phyloP scores from a whole-genome alignment of 2,888 invertebrate genomes.

The Drosophila emarginata region DNA sequence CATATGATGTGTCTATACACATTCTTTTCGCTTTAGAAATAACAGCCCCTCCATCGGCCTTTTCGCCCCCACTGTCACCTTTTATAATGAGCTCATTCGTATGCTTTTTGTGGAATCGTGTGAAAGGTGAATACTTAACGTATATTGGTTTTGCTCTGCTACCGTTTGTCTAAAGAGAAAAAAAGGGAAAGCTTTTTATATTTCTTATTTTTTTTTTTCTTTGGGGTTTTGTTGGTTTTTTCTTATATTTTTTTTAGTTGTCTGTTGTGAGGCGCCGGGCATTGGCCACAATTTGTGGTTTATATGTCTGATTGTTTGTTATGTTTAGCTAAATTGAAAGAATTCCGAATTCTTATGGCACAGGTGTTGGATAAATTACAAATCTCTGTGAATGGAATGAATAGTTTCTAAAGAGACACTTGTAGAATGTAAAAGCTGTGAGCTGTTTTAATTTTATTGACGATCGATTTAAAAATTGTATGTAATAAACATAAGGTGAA shows the following conservation, averaged over 20 bases:
- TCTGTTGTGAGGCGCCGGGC: constrained; percentile 54
- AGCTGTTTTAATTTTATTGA: not conserved
- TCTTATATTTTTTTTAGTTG: not conserved
- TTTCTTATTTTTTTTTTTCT: constrained; percentile 11
- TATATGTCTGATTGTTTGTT: constrained; percentile 40
- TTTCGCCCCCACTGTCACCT: constrained; percentile 32
- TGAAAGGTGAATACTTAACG: constrained; percentile 64
- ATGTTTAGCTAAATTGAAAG: not conserved
- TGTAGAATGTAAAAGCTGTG: not conserved
- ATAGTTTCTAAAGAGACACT: constrained; percentile 5
- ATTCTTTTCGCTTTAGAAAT: constrained; percentile 33
- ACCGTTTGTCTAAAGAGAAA: constrained; percentile 56
- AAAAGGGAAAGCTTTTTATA: constrained; percentile 71
- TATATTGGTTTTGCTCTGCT: constrained; percentile 34
- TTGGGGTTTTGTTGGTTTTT: constrained; percentile 39
- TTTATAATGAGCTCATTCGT: constrained; percentile 66
- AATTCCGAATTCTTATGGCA: not conserved
- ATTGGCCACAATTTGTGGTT: constrained; percentile 50
- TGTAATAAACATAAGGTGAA: too few relatives aligned
- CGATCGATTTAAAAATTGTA: too few relatives aligned
- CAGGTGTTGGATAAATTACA: constrained; percentile 6
- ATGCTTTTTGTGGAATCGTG: constrained; percentile 51
- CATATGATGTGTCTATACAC: not conserved
- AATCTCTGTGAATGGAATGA: not conserved
- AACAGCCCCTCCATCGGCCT: constrained; percentile 37